Percentiles rank a stretch among this genome's conserved stretches.
Evolutionary conservation across 2,888 invertebrate species (phyloP).

Genomic region (Chorisops tibialis): DNA sequence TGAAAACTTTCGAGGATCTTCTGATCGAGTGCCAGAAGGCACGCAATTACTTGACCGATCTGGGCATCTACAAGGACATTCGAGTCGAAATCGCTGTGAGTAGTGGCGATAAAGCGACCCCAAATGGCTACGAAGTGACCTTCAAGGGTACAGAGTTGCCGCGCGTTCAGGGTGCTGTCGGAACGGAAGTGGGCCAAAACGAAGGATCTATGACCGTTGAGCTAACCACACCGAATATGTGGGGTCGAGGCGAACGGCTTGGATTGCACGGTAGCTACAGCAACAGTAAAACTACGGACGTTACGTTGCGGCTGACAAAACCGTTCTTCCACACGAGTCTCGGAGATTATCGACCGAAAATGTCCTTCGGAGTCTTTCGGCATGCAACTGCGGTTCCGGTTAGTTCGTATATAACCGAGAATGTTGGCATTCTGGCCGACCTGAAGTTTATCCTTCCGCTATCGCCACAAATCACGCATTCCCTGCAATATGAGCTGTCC

Average conservation of each 20-base stretch:
- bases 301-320: conserved; percentile 76
- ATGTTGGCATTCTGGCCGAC: conserved; percentile 75
- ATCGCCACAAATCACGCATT: conserved; percentile 67
- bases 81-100: conserved; percentile 85
- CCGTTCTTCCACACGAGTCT: conserved; percentile 72
- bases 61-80: conserved; percentile 87
- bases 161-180: conserved; percentile 78
- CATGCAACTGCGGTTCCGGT: conserved; percentile 37
- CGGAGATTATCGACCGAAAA: conserved; percentile 56
- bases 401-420: conserved; percentile 71
- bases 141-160: conserved; percentile 82
- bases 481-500: conserved; percentile 82
- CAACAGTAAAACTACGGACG: conserved; percentile 75
- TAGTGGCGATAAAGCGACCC: conserved; percentile 68
- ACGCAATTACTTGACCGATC: conserved; percentile 69
- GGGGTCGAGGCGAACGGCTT: conserved; percentile 82
- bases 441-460: conserved; percentile 65
- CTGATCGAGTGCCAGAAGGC: conserved; percentile 66
- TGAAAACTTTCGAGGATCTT: conserved; percentile 82
- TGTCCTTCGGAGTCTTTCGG: not conserved
- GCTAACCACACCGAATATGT: conserved; percentile 74
- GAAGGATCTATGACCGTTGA: conserved; percentile 74
- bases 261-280: conserved; percentile 83
- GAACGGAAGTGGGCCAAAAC: conserved; percentile 86
- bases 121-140: conserved; percentile 77